phyloP scores from a whole-genome alignment of 2,888 invertebrate species.

The Frankliniella fusca region DNA sequence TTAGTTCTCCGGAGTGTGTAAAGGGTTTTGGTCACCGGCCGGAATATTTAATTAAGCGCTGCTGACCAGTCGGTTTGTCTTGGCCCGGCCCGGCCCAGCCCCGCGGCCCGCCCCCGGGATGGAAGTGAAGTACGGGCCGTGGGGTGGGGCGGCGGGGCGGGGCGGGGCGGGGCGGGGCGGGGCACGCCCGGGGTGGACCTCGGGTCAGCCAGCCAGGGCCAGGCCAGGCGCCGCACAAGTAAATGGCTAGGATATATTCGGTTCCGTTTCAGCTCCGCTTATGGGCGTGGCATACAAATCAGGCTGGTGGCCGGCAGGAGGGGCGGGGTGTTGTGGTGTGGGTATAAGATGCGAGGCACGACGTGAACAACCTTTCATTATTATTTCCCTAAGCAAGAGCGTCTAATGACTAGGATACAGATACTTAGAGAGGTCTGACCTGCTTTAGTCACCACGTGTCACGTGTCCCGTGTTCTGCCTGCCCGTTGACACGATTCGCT shows the following conservation, averaged over 20 bases:
- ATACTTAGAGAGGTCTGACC: neutral
- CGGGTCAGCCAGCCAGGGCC: neutral
- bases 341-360: neutral
- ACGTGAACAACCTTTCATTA: neutral
- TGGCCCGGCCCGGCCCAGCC: neutral
- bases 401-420: neutral
- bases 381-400: slow-evolving; percentile 8
- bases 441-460: neutral
- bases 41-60: slow-evolving; percentile 23
- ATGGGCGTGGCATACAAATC: slow-evolving; percentile 19
- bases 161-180: neutral
- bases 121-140: too few species aligned
- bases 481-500: too few species aligned
- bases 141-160: too few species aligned
- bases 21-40: slow-evolving; percentile 20
- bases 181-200: neutral
- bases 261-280: slow-evolving; percentile 14
- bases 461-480: neutral
- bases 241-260: slow-evolving; percentile 14
- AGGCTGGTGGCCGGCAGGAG: neutral
- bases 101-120: neutral
- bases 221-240: neutral
- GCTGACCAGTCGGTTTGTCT: slow-evolving; percentile 22
- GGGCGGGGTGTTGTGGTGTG: neutral
- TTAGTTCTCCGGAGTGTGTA: slow-evolving; percentile 24